Percentiles rank a stretch among this genome's conserved stretches.
phyloP scores from a whole-genome alignment of 2,888 invertebrate genomes.

The Callinectes sapidus region DNA sequence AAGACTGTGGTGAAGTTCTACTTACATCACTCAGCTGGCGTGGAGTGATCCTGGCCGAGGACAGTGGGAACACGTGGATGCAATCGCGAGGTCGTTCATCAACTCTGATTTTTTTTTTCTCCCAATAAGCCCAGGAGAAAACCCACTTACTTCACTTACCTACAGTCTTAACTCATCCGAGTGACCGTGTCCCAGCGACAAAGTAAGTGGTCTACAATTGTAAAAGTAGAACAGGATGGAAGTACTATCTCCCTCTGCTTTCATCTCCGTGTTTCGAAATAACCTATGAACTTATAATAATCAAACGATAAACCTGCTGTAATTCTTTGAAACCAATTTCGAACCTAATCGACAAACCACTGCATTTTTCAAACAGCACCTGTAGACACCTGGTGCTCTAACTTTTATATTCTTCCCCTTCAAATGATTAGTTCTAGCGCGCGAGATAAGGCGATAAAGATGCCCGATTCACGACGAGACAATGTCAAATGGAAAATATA shows the following conservation, averaged over 20 bases:
- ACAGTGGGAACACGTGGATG: not conserved
- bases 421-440: not conserved
- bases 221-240: not conserved
- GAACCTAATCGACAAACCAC: not conserved
- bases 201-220: not conserved
- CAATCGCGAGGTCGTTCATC: not conserved
- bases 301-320: not conserved
- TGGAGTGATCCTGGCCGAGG: not conserved
- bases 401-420: not conserved
- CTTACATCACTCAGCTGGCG: too few species aligned
- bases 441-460: too few species aligned
- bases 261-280: not conserved
- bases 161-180: not conserved
- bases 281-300: not conserved
- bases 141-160: not conserved
- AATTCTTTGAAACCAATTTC: not conserved
- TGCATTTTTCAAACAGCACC: not conserved
- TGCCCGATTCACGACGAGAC: too few species aligned
- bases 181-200: not conserved
- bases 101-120: not conserved
- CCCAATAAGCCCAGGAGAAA: not conserved
- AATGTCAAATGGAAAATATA: too few species aligned
- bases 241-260: not conserved
- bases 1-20: too few species aligned
- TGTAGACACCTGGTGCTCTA: not conserved